Percentiles rank a stretch among this genome's conserved stretches.
These are phyloP conservation scores for Synanthedon vespiformis DNA, from an alignment of 2,888 invertebrate genomes.

Conservation along the genomic window DNA sequence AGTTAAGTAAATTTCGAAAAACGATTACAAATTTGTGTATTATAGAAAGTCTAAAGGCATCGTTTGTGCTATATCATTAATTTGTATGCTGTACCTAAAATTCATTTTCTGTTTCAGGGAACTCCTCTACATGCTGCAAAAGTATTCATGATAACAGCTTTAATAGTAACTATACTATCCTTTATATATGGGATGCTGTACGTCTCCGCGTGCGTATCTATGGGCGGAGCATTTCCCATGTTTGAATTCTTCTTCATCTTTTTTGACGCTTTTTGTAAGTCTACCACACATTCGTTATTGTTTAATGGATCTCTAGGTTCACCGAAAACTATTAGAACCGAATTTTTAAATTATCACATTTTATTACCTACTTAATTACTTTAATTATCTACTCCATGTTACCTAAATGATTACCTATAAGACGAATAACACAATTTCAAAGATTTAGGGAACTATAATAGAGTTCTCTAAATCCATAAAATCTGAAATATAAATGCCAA, in stretches of 20 bases:
- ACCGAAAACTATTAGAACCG: too few species aligned
- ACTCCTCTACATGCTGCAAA: constrained; percentile 11
- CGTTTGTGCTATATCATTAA: not conserved
- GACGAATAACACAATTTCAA: too few species aligned
- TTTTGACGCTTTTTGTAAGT: constrained; percentile 35
- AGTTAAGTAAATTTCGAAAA: too few species aligned
- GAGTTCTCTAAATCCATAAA: too few species aligned
- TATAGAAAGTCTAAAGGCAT: not conserved
- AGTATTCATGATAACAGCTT: constrained; percentile 21
- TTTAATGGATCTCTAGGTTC: too few species aligned
- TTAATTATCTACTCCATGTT: too few species aligned
- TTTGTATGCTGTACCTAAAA: not conserved
- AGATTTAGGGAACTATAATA: too few species aligned
- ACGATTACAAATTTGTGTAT: not conserved
- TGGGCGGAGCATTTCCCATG: constrained; percentile 34
- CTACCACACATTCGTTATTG: not conserved
- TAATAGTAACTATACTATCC: constrained; percentile 21
- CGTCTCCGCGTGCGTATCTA: constrained; percentile 23
- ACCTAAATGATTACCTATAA: too few species aligned
- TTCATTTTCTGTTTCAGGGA: constrained; percentile 20
- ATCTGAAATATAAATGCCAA: too few species aligned
- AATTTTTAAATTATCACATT: too few species aligned
- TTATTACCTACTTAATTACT: too few species aligned
- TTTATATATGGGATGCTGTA: constrained; percentile 34
- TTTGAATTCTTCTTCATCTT: constrained; percentile 35